Conservation (phyloP, 64 coral and sea anemone species). For the Pocillopora verrucosa region DNA sequence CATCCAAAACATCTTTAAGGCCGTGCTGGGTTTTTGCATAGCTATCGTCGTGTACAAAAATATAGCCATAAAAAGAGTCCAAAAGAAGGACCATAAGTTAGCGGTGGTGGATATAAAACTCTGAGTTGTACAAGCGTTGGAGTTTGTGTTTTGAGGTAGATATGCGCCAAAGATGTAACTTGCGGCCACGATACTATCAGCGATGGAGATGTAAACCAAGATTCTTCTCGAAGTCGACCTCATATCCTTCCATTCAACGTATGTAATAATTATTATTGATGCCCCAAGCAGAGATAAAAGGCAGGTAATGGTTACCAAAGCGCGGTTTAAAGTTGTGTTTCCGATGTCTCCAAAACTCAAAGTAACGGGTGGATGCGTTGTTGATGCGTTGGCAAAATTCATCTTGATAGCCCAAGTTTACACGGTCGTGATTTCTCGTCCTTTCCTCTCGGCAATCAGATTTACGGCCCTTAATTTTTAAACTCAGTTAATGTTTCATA, state of each 20-base stretch:
- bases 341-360: neutral
- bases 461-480: too few species aligned
- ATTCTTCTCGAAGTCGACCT: slow-evolving; percentile 64
- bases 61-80: slow-evolving; percentile 78
- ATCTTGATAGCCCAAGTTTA: too few species aligned
- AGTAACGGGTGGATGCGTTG: neutral
- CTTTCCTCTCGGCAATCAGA: too few species aligned
- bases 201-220: slow-evolving; percentile 83
- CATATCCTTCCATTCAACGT: slow-evolving; percentile 80
- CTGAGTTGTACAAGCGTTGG: slow-evolving; percentile 47
- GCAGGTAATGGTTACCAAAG: slow-evolving; percentile 30
- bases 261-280: slow-evolving; percentile 60
- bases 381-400: neutral
- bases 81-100: slow-evolving; percentile 81
- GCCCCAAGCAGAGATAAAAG: slow-evolving; percentile 72
- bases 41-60: slow-evolving; percentile 65
- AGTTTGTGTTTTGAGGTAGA: neutral
- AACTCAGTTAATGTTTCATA: too few species aligned
- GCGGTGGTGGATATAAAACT: slow-evolving; percentile 74
- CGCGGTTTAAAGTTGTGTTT: slow-evolving; percentile 1
- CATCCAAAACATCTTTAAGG: slow-evolving; percentile 47
- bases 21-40: slow-evolving; percentile 39
- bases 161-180: slow-evolving; percentile 47
- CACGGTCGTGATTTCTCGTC: too few species aligned
- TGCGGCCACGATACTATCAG: slow-evolving; percentile 67